Base-by-base conservation (phyloP, 2,888 invertebrate species). In the Rotaria magnacalcarata region DNA sequence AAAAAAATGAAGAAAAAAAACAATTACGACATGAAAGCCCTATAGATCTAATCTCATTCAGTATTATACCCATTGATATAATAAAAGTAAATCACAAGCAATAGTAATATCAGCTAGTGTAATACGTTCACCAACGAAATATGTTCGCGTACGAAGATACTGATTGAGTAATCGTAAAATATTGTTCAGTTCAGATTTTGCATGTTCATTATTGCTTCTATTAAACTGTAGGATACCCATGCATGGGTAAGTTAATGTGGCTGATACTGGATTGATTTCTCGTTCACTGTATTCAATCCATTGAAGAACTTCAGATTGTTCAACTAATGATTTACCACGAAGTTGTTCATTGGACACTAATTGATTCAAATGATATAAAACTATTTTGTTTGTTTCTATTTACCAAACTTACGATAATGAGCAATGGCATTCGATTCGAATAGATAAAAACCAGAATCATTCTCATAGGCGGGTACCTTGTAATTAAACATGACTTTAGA, bases 371-470 rank as follows among this genome's bases (percentile, higher is more conserved):
- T 34, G 34, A 34, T 34, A 34, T 34, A 34, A 34, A 2, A 34
- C 34, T 34, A 2, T 34, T 34, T 34, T 34, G 34, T 34, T 34
- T 2, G 34, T 34, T 34, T 34, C 34, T 2, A 34, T 34, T 34
- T 34, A 34, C 2, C 34, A 0, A 14, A 92, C 93, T 93, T 90
- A 94, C 94, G 94, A 92, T 94, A 96, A 91, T 94, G 95, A 88
- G 97, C 96, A 91, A 97, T 97, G 88, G 97, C 97, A 93, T 97
- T 97, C 92, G 96, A 96, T 92, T 97, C 97, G 89, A 94, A 94
- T 89, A 97, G 92, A 60, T 88, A 88, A 88, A 93, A 94, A 91
- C 95, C 94, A 88, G 96, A 96, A 92, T 96, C 95, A 87, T 93
- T 93, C 93, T 97, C 96, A 91, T 95, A 96, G 84, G 96, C 96